These are phyloP conservation scores for Sebastes steindachneri DNA, from an alignment of 2,797 vertebrate genomes.

Conservation along the genomic window DNA sequence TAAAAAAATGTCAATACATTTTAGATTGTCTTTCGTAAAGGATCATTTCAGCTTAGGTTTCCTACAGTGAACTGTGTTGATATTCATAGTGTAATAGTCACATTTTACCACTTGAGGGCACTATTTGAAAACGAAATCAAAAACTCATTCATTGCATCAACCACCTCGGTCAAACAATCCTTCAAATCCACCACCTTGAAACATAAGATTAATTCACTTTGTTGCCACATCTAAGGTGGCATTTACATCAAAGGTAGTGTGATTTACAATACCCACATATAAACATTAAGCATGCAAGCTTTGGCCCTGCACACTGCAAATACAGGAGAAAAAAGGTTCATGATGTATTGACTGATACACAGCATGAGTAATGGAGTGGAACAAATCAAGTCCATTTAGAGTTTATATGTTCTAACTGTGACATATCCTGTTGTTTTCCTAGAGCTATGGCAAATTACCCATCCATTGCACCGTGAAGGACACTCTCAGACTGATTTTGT, in stretches of 20 bases:
- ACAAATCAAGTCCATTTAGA: slow-evolving; percentile 7
- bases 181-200: background rate
- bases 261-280: background rate
- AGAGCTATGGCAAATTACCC: background rate
- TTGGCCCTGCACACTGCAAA: background rate
- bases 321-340: background rate
- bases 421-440: slow-evolving; percentile 24
- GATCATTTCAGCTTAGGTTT: background rate
- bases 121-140: slow-evolving; percentile 24
- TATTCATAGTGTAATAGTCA: slow-evolving; percentile 22
- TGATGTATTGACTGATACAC: background rate
- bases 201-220: background rate
- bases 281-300: background rate
- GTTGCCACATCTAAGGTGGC: background rate
- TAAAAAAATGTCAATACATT: background rate
- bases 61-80: background rate
- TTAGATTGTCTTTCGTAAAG: background rate
- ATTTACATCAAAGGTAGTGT: background rate
- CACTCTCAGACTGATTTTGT: slow-evolving; percentile 3
- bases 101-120: slow-evolving; percentile 44
- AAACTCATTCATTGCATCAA: background rate
- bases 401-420: slow-evolving; percentile 12
- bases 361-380: background rate
- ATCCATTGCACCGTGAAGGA: slow-evolving; percentile 17
- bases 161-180: background rate